Evolutionary conservation across 2,113 vertebrate genomes (phyloP).

Genomic region (Willisornis vidua): DNA sequence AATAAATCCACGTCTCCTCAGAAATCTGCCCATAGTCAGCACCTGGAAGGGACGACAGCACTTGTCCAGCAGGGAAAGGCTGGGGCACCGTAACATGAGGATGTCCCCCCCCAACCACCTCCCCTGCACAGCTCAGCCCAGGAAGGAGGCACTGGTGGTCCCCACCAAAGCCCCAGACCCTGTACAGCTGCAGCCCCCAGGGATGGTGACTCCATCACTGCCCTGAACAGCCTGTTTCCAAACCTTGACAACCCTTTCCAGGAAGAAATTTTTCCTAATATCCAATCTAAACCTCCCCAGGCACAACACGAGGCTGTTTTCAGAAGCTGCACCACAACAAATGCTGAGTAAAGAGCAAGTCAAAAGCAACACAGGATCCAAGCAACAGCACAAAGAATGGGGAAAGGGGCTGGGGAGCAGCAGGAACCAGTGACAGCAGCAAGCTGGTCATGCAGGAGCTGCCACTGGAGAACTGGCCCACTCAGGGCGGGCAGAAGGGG

Average conservation of each 20-base stretch:
- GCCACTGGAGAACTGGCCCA: neutral
- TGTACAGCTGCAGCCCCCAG: neutral
- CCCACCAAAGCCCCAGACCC: neutral
- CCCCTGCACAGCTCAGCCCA: neutral
- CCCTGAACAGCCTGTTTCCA: neutral
- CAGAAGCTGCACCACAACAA: neutral
- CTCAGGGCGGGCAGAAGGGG: neutral
- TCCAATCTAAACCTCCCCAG: neutral
- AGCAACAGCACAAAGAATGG: neutral
- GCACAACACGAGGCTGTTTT: neutral
- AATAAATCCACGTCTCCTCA: conserved; percentile 93
- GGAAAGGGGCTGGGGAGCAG: neutral
- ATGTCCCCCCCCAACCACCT: neutral
- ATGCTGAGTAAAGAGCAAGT: neutral
- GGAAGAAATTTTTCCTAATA: neutral
- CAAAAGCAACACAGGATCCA: neutral
- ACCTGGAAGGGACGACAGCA: conserved; percentile 67
- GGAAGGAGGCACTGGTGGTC: neutral
- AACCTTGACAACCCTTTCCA: neutral
- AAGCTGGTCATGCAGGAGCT: neutral
- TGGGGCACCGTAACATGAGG: accelerated
- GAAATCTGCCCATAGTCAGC: conserved; percentile 99
- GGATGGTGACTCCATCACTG: neutral
- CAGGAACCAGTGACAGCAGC: neutral
- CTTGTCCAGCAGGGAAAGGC: accelerated